A percentile compares a stretch with the other conserved stretches of the same genome.
These are phyloP conservation scores for Pemphigus obesinymphae DNA, from an alignment of 1,140 invertebrate species.

Conservation along the genomic window DNA sequence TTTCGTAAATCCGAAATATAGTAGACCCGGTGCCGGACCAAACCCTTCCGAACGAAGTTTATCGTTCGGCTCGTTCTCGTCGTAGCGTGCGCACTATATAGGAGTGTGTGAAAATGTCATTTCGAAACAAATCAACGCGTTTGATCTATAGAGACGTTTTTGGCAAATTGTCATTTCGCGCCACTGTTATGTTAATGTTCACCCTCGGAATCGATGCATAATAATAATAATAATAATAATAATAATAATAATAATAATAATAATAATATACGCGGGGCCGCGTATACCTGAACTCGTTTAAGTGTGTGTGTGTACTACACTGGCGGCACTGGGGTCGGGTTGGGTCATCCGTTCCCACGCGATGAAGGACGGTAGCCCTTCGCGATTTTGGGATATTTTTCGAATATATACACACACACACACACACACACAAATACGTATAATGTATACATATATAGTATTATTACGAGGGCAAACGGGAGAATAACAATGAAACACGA, in stretches of 20 bases:
- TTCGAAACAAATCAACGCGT: slow-evolving; percentile 1
- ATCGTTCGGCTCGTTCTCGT: not conserved
- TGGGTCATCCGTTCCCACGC: slow-evolving; percentile 39
- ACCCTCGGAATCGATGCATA: not conserved
- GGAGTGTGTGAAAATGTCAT: not conserved
- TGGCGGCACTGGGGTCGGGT: not conserved
- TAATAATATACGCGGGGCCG: not conserved
- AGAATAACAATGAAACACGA: not conserved
- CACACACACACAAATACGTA: not conserved
- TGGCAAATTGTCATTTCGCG: not conserved
- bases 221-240: too few species aligned
- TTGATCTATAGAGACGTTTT: not conserved
- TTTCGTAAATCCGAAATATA: not conserved
- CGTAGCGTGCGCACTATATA: not conserved
- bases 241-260: not conserved
- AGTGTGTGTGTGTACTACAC: not conserved
- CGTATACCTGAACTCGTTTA: slow-evolving; percentile 18
- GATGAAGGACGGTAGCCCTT: slow-evolving; percentile 1
- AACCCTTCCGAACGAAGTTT: not conserved
- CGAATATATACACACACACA: not conserved
- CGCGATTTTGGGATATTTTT: not conserved
- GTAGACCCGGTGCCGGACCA: too few species aligned
- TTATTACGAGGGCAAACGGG: not conserved
- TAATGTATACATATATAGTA: not conserved
- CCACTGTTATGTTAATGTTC: slow-evolving; percentile 24